A percentile compares a stretch with the other conserved stretches of the same genome.
Evolutionary conservation across 2,888 invertebrate species (phyloP).

Genomic region (Noctua fimbriata): DNA sequence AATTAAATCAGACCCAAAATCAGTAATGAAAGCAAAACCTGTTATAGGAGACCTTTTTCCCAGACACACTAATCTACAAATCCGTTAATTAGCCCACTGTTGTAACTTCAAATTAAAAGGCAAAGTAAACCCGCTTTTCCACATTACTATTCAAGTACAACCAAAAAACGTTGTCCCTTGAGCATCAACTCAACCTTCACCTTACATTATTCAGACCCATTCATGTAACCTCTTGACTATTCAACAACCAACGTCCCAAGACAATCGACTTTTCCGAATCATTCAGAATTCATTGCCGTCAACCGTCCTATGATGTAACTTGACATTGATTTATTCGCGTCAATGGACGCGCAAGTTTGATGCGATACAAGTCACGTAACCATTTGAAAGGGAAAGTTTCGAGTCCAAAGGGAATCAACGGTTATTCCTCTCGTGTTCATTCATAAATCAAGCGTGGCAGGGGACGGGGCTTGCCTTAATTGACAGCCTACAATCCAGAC

Average conservation of each 20-base stretch:
- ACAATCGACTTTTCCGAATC: constrained; percentile 63
- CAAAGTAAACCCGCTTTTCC: constrained; percentile 50
- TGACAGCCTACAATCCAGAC: constrained; percentile 41
- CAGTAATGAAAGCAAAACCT: constrained; percentile 1
- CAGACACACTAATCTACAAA: constrained; percentile 6
- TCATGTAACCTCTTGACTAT: constrained; percentile 74
- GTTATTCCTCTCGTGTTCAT: constrained; percentile 74
- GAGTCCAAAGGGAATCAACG: constrained; percentile 71
- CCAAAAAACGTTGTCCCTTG: constrained; percentile 56
- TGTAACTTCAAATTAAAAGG: constrained; percentile 49
- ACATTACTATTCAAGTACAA: constrained; percentile 53
- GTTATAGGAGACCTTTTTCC: constrained; percentile 9
- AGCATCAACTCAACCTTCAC: constrained; percentile 62
- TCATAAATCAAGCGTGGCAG: constrained; percentile 74
- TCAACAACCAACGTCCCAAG: constrained; percentile 68
- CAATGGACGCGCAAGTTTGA: constrained; percentile 65
- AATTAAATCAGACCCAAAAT: constrained; percentile 18
- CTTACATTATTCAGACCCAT: constrained; percentile 68
- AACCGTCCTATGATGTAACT: constrained; percentile 60
- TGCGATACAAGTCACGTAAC: constrained; percentile 71
- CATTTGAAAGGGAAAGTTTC: constrained; percentile 76
- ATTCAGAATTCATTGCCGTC: constrained; percentile 66
- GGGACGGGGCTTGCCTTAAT: constrained; percentile 66
- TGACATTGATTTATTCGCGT: constrained; percentile 64
- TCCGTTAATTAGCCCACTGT: constrained; percentile 27